phyloP scores from a whole-genome alignment of 2,888 invertebrate genomes.

The Chalcis sispes region DNA sequence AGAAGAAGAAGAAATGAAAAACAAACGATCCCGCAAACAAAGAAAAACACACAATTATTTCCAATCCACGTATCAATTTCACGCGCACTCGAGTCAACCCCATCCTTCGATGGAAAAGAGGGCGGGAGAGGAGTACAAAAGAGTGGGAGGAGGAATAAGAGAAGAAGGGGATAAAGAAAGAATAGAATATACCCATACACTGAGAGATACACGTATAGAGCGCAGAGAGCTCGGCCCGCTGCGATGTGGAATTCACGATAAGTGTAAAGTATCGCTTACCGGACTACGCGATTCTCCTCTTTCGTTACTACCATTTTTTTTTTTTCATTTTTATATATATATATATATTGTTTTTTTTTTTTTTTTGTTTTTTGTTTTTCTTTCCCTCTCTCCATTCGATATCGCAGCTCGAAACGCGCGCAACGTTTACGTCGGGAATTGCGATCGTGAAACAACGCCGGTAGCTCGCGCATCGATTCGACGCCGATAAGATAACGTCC shows the following conservation, averaged over 20 bases:
- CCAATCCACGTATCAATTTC: constrained; percentile 51
- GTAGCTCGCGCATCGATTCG: background rate
- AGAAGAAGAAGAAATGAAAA: constrained; percentile 1
- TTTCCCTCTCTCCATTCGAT: constrained; percentile 34
- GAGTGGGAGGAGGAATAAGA: background rate
- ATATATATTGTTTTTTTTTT: constrained; percentile 32
- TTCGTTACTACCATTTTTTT: too few relatives aligned
- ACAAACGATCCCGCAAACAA: constrained; percentile 13
- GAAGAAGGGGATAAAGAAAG: background rate
- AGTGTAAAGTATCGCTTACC: constrained; percentile 53
- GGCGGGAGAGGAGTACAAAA: background rate
- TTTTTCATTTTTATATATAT: too few relatives aligned
- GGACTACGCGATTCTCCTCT: constrained; percentile 5
- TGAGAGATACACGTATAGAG: too few relatives aligned
- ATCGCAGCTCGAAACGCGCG: background rate
- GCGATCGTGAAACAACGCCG: too few relatives aligned
- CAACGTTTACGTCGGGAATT: too few relatives aligned
- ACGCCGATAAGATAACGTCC: constrained; percentile 53
- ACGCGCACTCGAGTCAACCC: constrained; percentile 27
- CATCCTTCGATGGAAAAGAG: background rate
- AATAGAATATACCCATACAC: constrained; percentile 7
- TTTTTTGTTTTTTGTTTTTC: constrained; percentile 10
- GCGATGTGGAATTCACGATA: constrained; percentile 50
- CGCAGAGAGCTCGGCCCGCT: background rate
- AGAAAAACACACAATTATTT: constrained; percentile 48